These are phyloP conservation scores for Microchrysa polita DNA, from an alignment of 2,888 invertebrate species.

Conservation along the genomic window DNA sequence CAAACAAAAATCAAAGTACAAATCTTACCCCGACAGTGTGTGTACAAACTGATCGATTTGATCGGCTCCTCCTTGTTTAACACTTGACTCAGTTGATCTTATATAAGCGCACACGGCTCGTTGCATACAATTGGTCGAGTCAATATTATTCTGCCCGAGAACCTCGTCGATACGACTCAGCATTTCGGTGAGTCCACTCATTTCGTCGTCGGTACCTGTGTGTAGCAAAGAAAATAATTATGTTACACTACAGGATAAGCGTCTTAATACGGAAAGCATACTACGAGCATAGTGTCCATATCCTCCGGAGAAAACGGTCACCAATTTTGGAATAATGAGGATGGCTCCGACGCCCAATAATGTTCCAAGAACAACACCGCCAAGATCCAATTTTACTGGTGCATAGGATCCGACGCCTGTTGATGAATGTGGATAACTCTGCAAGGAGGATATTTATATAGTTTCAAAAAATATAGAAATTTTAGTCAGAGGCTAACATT, in stretches of 20 bases:
- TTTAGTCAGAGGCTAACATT: slow-evolving; percentile 40
- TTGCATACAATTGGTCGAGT: slow-evolving; percentile 77
- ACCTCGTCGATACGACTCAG: slow-evolving; percentile 73
- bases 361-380: slow-evolving; percentile 82
- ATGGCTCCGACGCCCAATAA: slow-evolving; percentile 84
- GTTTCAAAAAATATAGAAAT: background rate
- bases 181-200: slow-evolving; percentile 71
- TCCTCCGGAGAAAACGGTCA: slow-evolving; percentile 75
- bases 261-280: slow-evolving; percentile 51
- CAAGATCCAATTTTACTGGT: slow-evolving; percentile 82
- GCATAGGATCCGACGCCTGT: slow-evolving; percentile 71
- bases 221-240: background rate
- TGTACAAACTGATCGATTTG: slow-evolving; percentile 73
- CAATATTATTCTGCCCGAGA: slow-evolving; percentile 75
- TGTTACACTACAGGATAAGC: slow-evolving; percentile 31
- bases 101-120: slow-evolving; percentile 77
- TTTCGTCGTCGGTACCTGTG: slow-evolving; percentile 69
- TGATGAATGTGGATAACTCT: slow-evolving; percentile 63
- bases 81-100: slow-evolving; percentile 74
- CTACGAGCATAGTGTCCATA: slow-evolving; percentile 77
- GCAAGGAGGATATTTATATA: background rate
- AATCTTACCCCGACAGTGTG: slow-evolving; percentile 70
- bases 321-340: slow-evolving; percentile 80
- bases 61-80: slow-evolving; percentile 70
- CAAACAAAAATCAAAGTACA: no score